These are phyloP conservation scores for Ornithoptera priamus DNA, from an alignment of 2,888 invertebrate species.

Conservation along the genomic window DNA sequence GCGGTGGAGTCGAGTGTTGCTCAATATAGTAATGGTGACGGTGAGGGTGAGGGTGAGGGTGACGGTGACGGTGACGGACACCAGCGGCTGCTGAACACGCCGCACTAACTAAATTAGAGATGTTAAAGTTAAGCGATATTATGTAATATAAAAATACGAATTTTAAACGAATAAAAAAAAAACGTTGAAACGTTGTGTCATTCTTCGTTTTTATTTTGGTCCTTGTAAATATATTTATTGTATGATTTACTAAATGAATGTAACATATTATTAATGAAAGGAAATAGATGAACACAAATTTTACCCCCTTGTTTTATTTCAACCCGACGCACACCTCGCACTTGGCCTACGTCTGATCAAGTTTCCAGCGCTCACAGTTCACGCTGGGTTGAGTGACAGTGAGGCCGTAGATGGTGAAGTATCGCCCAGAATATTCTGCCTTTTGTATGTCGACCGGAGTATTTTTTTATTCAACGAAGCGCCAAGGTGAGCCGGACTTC, in stretches of 20 bases:
- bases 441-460: too few relatives aligned
- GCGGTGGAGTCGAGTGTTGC: constrained; percentile 18
- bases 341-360: not conserved
- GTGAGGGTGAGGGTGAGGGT: constrained; percentile 34
- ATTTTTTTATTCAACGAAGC: too few relatives aligned
- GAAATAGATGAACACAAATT: constrained; percentile 77
- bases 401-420: too few relatives aligned
- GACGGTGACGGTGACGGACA: constrained; percentile 48
- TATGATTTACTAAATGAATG: constrained; percentile 80
- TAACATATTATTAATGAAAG: constrained; percentile 79
- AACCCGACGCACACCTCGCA: not conserved
- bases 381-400: too few relatives aligned
- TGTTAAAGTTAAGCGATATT: constrained; percentile 75
- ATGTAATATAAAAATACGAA: constrained; percentile 79
- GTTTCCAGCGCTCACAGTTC: too few relatives aligned
- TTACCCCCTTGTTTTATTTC: constrained; percentile 59
- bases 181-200: constrained; percentile 72
- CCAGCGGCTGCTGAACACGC: constrained; percentile 58
- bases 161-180: constrained; percentile 69
- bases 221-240: constrained; percentile 80
- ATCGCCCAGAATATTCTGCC: too few relatives aligned
- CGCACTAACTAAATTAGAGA: constrained; percentile 69
- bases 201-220: constrained; percentile 72
- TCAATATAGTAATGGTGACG: constrained; percentile 16
- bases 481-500: too few relatives aligned